phyloP scores from a whole-genome alignment of 2,888 invertebrate species.

The Acanthacorydalis orientalis region DNA sequence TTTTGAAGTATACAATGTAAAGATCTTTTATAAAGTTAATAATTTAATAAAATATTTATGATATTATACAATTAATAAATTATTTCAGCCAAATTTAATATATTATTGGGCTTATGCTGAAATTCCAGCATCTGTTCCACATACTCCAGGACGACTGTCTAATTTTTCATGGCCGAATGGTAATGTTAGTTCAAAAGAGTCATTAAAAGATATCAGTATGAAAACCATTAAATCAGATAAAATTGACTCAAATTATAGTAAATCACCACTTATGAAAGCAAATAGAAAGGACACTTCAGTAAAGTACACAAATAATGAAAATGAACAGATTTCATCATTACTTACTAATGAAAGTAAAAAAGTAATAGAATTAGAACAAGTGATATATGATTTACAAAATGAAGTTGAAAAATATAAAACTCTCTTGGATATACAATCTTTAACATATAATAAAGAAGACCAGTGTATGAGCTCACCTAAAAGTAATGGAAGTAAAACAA shows the following conservation, averaged over 20 bases:
- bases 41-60: too few species aligned
- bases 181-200: neutral
- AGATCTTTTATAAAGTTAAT: too few species aligned
- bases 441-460: conserved; percentile 29
- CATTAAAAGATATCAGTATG: neutral
- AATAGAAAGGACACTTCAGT: neutral
- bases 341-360: conserved; percentile 5
- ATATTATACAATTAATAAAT: neutral
- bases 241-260: neutral
- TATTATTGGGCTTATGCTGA: conserved; percentile 83
- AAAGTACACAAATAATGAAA: conserved; percentile 6
- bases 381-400: conserved; percentile 20
- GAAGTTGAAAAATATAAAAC: conserved; percentile 42
- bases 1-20: too few species aligned
- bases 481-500: neutral
- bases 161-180: conserved; percentile 57
- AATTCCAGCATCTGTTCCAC: conserved; percentile 42
- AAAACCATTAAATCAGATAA: neutral
- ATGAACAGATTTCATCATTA: conserved; percentile 1
- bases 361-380: conserved; percentile 25
- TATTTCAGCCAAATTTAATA: conserved; percentile 67
- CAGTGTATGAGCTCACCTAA: neutral
- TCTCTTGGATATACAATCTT: conserved; percentile 34
- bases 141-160: conserved; percentile 58
- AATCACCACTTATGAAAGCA: conserved; percentile 6